These are phyloP conservation scores for Rhabdornis inornatus DNA, from an alignment of 2,113 vertebrate genomes.

Conservation along the genomic window DNA sequence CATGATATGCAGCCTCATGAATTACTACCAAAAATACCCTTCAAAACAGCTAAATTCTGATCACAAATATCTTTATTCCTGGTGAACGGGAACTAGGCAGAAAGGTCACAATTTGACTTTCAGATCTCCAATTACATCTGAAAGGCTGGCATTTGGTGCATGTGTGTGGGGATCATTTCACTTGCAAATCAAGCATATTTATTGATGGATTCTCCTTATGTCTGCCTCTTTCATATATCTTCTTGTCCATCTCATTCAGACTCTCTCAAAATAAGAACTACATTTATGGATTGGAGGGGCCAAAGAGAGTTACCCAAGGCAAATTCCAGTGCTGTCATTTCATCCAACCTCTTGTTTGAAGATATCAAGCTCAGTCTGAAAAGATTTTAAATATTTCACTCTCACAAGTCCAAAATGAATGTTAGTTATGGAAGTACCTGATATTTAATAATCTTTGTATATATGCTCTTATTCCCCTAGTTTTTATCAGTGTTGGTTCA, in stretches of 20 bases:
- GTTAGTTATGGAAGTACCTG: not conserved
- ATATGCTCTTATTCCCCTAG: not conserved
- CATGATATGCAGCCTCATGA: not conserved
- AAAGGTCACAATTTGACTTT: constrained; percentile 56
- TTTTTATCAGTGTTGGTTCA: not conserved
- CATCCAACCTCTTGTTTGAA: not conserved
- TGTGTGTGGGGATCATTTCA: constrained; percentile 6
- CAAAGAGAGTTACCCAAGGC: not conserved
- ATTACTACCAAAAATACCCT: not conserved
- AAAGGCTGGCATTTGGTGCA: not conserved
- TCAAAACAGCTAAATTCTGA: not conserved
- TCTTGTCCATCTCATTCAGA: not conserved
- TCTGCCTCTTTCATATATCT: not conserved
- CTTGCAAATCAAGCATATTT: constrained; percentile 37
- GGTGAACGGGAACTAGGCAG: not conserved
- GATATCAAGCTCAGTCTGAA: not conserved
- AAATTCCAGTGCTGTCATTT: not conserved
- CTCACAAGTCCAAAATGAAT: not conserved
- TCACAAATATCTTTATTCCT: constrained; percentile 22
- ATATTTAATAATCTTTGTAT: not conserved
- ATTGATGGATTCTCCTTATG: not conserved
- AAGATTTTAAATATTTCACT: not conserved
- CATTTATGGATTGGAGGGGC: not conserved
- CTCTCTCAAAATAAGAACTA: not conserved
- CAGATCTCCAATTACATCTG: constrained; percentile 24